Evolutionary conservation across 2,888 invertebrate genomes (phyloP), one percentile per base, ranked within the genome.

Genomic region (Torymus aiolomorphi): DNA sequence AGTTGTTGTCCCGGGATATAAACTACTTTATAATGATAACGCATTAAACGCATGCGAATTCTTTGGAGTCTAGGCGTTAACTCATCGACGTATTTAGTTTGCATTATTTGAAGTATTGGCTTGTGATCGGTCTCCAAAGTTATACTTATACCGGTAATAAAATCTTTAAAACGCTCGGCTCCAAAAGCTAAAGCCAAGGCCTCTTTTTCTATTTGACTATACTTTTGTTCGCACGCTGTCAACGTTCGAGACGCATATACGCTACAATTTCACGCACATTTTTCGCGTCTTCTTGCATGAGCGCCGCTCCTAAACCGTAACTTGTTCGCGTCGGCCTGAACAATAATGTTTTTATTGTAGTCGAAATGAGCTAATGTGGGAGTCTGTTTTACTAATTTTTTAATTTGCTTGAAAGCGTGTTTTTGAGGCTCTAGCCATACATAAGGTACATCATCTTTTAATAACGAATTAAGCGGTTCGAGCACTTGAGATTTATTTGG

Each of bases 91-190:
- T 85, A 78, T 80, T 89, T 90, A 2, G 85, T 84, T 71, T 86
- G 84, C 13, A 91, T 63, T 2, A 90, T 77, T 20, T 87, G 81
- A 2, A 89, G 74, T 8, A 89, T 79, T 0, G 89, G 89, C 78
- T 88, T 89, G 83, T 90, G 89, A 80, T 91, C 89, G 0, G 89
- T 91, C 80, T 86, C 84, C 2, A 90, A 69, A 18, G 65, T 75
- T 63, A 90, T 83, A 42, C 83, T 67, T 42, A 82, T 82, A 11
- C 88, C 88, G 10, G 82, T 78, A 16, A 57, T 57, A 57, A n/a
- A 57, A 57, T 24, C 24, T n/a, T n/a, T n/a, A n/a, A n/a, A n/a
- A n/a, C n/a, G n/a, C n/a, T n/a, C n/a, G n/a, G n/a, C n/a, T n/a
- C n/a, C n/a, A n/a, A n/a, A n/a, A n/a, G n/a, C n/a, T n/a, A n/a